Percentiles rank a stretch among this genome's conserved stretches.
Conservation (phyloP, 1,140 invertebrate species). For the Dendroctonus valens region DNA sequence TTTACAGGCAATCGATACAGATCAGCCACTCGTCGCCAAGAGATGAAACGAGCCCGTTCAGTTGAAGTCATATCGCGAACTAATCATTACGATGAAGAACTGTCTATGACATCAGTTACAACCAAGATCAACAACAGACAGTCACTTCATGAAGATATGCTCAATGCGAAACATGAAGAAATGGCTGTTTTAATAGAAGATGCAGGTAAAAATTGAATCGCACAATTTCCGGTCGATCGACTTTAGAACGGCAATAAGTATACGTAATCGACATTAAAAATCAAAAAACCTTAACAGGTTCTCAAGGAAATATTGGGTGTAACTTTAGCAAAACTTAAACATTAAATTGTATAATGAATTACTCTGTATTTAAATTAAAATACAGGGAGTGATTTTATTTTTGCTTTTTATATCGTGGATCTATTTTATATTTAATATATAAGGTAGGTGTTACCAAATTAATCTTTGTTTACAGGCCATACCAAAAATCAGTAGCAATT, state of each 20-base stretch:
- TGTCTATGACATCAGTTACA: conserved; percentile 16
- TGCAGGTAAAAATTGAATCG: conserved; percentile 21
- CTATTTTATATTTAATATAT: too few relatives aligned
- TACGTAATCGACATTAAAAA: too few relatives aligned
- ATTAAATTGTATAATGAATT: background rate
- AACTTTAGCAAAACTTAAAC: too few relatives aligned
- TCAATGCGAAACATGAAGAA: conserved; percentile 37
- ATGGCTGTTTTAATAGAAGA: conserved; percentile 17
- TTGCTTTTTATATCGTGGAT: too few relatives aligned
- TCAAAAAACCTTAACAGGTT: background rate
- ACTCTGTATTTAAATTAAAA: background rate
- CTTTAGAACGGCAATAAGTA: too few relatives aligned
- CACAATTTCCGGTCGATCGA: background rate
- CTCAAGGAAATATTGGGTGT: background rate
- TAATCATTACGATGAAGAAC: conserved; percentile 32
- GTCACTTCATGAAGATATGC: conserved; percentile 46
- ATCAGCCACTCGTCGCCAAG: conserved; percentile 53
- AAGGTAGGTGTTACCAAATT: too few relatives aligned
- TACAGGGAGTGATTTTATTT: background rate
- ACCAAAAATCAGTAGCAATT: conserved; percentile 22
- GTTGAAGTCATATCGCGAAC: conserved; percentile 72
- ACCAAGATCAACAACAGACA: conserved; percentile 38
- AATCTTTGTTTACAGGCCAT: conserved; percentile 12
- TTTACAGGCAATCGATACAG: conserved; percentile 46
- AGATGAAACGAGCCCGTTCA: conserved; percentile 80